phyloP scores from a whole-genome alignment of 2,797 vertebrate genomes.

The Artibeus jamaicensis region DNA sequence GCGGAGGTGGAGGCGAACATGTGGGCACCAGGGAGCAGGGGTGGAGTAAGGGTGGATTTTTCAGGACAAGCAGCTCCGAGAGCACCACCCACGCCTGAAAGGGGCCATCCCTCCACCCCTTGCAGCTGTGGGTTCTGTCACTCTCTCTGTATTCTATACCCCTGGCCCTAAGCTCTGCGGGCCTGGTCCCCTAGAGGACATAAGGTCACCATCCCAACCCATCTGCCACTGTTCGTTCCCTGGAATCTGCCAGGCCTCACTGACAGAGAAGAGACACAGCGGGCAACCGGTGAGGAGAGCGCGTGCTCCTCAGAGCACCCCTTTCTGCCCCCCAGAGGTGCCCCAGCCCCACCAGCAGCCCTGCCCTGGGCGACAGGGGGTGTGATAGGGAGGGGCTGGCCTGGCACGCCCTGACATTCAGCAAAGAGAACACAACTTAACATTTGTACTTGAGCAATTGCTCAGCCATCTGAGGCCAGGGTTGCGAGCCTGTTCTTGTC shows the following conservation, averaged over 20 bases:
- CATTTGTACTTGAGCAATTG: background rate
- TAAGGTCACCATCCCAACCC: background rate
- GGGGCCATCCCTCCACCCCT: fast-evolving
- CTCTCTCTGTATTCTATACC: background rate
- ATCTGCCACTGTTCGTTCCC: background rate
- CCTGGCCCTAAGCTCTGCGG: background rate
- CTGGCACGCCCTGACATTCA: background rate
- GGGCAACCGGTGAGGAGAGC: fast-evolving
- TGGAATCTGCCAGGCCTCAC: background rate
- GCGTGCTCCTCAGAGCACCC: fast-evolving
- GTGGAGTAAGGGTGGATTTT: background rate
- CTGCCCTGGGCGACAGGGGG: background rate
- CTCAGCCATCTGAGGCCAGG: background rate
- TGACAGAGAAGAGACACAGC: background rate
- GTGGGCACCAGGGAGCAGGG: background rate
- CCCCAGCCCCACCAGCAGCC: background rate
- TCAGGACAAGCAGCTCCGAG: background rate
- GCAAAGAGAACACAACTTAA: background rate
- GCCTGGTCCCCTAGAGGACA: background rate
- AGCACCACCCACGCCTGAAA: background rate
- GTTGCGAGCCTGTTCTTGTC: background rate
- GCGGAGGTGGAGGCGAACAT: too few species aligned
- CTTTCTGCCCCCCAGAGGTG: background rate
- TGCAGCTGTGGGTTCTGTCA: background rate
- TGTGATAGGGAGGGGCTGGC: fast-evolving